Percentiles rank a stretch among this genome's conserved stretches.
Conservation (phyloP, 2,797 vertebrate species). For the Neoniphon sammara region DNA sequence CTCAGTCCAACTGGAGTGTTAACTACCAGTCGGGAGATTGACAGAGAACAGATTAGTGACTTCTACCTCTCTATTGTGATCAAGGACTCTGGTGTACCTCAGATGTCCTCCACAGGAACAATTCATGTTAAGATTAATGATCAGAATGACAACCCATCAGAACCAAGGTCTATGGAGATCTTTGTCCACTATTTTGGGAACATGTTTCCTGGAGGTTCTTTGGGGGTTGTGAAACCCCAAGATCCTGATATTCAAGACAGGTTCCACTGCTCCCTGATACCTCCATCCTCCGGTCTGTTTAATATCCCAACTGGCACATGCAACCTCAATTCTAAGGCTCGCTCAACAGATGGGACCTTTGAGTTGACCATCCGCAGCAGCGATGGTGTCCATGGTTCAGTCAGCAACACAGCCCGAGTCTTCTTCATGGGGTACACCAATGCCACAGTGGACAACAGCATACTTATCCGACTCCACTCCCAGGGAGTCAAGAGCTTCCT, state of each 20-base stretch:
- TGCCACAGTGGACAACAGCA: slow-evolving; percentile 93
- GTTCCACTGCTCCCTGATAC: slow-evolving; percentile 94
- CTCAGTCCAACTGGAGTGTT: slow-evolving; percentile 89
- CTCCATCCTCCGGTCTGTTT: slow-evolving; percentile 90
- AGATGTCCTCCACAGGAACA: slow-evolving; percentile 97
- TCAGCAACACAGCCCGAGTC: slow-evolving; percentile 89
- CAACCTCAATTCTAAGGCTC: slow-evolving; percentile 88
- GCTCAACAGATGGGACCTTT: slow-evolving; percentile 93
- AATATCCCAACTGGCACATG: slow-evolving; percentile 90
- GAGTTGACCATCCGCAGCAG: slow-evolving; percentile 90
- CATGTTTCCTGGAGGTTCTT: slow-evolving; percentile 91
- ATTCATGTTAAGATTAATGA: slow-evolving; percentile 92
- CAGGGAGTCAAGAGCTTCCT: slow-evolving; percentile 88
- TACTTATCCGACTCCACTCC: slow-evolving; percentile 88
- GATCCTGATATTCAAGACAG: slow-evolving; percentile 93
- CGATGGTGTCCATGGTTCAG: slow-evolving; percentile 90
- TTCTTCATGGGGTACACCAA: slow-evolving; percentile 92
- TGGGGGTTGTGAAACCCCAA: slow-evolving; percentile 92
- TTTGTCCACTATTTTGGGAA: slow-evolving; percentile 96
- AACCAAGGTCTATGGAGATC: slow-evolving; percentile 91
- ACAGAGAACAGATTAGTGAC: slow-evolving; percentile 93
- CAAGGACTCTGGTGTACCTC: slow-evolving; percentile 94
- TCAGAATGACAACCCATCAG: slow-evolving; percentile 97
- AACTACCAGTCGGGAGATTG: slow-evolving; percentile 92
- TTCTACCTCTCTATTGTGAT: slow-evolving; percentile 93